Evolutionary conservation across 2,113 vertebrate genomes (phyloP).

Genomic region (Phodopus roborovskii): DNA sequence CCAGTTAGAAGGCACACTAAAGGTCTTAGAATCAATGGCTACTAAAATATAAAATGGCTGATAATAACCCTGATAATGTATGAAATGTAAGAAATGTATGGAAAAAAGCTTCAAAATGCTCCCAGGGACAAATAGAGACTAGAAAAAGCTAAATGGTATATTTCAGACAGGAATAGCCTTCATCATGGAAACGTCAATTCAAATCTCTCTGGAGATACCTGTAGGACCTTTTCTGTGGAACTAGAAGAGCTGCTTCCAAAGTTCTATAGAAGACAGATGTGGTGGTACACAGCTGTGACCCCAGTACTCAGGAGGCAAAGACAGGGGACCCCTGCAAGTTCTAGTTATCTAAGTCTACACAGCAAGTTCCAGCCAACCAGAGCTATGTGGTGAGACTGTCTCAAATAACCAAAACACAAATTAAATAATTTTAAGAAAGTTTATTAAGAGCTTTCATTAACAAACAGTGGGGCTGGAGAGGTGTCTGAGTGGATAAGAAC

Average conservation of each 20-base stretch:
- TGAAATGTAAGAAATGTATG: background rate
- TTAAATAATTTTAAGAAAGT: background rate
- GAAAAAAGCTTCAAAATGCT: slow-evolving; percentile 39
- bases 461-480: background rate
- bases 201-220: background rate
- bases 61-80: background rate
- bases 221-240: background rate
- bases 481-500: background rate
- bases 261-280: background rate
- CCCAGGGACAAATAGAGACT: background rate
- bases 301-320: background rate
- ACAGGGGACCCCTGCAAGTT: background rate
- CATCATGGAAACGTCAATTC: background rate
- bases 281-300: background rate
- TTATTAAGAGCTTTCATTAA: background rate
- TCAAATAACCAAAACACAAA: background rate
- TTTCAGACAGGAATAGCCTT: background rate
- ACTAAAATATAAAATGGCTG: background rate
- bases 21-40: background rate
- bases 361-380: too few relatives aligned
- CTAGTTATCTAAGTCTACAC: background rate
- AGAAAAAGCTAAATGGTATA: background rate
- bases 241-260: background rate
- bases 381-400: background rate
- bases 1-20: background rate